Conservation (phyloP, 2,797 vertebrate species). For the Lutjanus campechanus region DNA sequence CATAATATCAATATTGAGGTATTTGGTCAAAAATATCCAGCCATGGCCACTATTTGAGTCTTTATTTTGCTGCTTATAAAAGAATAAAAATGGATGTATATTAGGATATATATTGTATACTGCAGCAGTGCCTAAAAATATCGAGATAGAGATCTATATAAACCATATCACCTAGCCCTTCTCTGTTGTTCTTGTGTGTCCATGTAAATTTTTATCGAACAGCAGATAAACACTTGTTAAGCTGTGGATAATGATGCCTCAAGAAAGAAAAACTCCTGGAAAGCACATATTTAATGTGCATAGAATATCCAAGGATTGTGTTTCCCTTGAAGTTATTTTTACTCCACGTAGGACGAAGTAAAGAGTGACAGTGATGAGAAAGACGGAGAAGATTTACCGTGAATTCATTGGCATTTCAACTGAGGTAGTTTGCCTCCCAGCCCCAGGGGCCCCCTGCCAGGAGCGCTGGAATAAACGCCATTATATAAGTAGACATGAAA, state of each 20-base stretch:
- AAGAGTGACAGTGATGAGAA: conserved; percentile 31
- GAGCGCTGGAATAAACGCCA: conserved; percentile 40
- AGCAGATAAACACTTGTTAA: neutral
- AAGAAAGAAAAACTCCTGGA: neutral
- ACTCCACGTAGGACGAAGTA: conserved; percentile 1
- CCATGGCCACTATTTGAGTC: no score
- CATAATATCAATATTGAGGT: no score
- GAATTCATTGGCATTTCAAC: conserved; percentile 49
- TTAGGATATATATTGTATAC: no score
- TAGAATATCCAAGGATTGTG: neutral
- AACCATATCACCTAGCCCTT: no score
- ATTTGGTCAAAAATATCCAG: no score
- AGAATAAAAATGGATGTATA: no score
- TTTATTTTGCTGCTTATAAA: no score
- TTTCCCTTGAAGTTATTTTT: conserved; percentile 17
- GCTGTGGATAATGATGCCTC: neutral
- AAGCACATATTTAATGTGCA: conserved; percentile 6
- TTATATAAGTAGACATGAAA: conserved; percentile 68
- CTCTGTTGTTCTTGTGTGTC: neutral
- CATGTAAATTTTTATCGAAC: neutral
- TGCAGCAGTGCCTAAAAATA: no score
- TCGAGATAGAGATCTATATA: no score
- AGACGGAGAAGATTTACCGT: conserved; percentile 38
- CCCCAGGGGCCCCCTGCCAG: conserved; percentile 41
- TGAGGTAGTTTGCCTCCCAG: conserved; percentile 45